Conservation (phyloP, 2,888 invertebrate species). For the Calephelis perditalis region DNA sequence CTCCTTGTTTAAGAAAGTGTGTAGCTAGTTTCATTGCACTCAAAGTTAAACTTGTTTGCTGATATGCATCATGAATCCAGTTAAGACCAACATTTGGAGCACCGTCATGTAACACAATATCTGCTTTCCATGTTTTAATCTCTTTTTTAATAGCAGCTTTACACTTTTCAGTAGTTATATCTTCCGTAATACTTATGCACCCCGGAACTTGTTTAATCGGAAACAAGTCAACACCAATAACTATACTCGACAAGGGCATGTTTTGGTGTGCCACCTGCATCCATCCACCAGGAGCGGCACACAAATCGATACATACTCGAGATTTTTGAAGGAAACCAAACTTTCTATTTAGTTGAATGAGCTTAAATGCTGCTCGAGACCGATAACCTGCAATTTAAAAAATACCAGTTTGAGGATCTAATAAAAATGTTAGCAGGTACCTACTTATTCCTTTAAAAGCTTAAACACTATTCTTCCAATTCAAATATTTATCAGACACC, state of each 20-base stretch:
- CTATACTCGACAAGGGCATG: conserved; percentile 97
- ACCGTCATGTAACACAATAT: conserved; percentile 97
- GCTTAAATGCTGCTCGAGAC: conserved; percentile 99
- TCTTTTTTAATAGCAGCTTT: conserved; percentile 87
- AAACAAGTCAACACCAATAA: conserved; percentile 96
- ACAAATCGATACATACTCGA: conserved; percentile 97
- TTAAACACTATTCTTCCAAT: not conserved
- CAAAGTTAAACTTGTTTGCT: conserved; percentile 94
- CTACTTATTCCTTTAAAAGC: not conserved
- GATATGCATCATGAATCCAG: conserved; percentile 98
- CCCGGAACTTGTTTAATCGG: conserved; percentile 93
- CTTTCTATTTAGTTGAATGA: conserved; percentile 97
- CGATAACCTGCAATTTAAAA: conserved; percentile 85
- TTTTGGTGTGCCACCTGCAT: conserved; percentile 98
- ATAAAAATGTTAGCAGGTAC: not conserved
- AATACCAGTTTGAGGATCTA: not conserved
- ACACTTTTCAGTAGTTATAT: conserved; percentile 98
- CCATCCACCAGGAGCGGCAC: conserved; percentile 99
- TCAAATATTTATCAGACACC: not conserved
- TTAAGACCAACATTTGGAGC: conserved; percentile 98
- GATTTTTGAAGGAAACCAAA: conserved; percentile 98
- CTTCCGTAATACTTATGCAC: conserved; percentile 92
- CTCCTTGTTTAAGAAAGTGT: conserved; percentile 91
- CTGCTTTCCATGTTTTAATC: conserved; percentile 97
- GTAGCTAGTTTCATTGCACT: conserved; percentile 95